Evolutionary conservation across 2,888 invertebrate genomes (phyloP).

Genomic region (Clusia tigrina): DNA sequence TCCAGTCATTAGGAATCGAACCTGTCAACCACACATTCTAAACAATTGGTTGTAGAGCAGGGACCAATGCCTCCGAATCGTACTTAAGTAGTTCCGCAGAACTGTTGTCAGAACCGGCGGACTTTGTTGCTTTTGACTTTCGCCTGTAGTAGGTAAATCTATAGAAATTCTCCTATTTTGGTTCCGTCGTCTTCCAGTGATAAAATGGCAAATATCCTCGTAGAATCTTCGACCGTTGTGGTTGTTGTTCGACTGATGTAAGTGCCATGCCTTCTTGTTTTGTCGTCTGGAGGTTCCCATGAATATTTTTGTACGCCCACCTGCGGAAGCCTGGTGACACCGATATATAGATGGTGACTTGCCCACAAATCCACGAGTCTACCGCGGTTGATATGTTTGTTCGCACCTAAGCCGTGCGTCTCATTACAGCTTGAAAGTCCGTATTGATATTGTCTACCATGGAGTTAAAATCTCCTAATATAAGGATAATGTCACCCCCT

Average conservation of each 20-base stretch:
- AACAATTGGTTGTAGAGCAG: neutral
- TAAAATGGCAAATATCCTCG: neutral
- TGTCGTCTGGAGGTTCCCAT: neutral
- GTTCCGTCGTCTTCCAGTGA: neutral
- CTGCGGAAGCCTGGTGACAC: neutral
- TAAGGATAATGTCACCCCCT: neutral
- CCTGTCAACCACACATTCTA: no score
- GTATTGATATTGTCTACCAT: neutral
- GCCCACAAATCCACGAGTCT: neutral
- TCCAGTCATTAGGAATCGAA: neutral
- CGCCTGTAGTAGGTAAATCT: neutral
- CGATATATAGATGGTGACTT: neutral
- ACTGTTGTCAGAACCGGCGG: neutral
- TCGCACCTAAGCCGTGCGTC: neutral
- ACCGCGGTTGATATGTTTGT: neutral
- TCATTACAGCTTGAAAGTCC: neutral
- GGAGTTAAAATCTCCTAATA: neutral
- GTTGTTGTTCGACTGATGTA: neutral
- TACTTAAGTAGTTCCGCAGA: neutral
- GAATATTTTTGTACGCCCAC: conserved; percentile 4
- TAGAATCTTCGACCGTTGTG: neutral
- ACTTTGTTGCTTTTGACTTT: neutral
- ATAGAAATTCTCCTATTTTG: neutral
- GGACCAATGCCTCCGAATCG: neutral
- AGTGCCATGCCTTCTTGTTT: neutral